Evolutionary conservation across 2,888 invertebrate species (phyloP), one percentile per base, ranked within the genome.

Genomic region (Hylaea fasciaria): DNA sequence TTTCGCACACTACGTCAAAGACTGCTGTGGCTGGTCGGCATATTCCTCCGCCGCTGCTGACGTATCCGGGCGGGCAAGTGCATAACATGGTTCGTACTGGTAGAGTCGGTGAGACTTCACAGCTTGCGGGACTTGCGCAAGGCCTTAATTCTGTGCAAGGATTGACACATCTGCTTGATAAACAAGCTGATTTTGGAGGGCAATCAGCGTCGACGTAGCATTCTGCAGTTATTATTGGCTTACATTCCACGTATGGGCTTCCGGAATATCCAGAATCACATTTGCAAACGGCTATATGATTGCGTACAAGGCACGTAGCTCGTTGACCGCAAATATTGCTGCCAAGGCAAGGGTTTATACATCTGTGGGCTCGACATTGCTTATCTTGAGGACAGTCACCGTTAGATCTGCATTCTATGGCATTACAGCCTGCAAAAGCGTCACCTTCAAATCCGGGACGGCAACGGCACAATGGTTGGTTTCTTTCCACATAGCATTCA

Each of bases 21-120:
- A 95, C 86, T 0, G 95, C 92, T 41, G 94, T 94, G n/a, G 95
- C 95, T 1, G 96, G 95, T 62, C 95, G 94, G 78, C 97, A 97
- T 41, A 95, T 94, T 32, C 97, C 97, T 49, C 97, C 97, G 56
- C 97, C 97, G 68, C 95, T 96, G 85, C 96, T 97, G 3, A 97
- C 94, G 74, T 97, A 97, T 14, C 98, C 98, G 51, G 96, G 96
- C 28, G 97, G 97, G 75, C 98, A 98, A 2, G 97, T 94, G 80
- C 98, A 98, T 39, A 97, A 94, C 96, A 98, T 97, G 0, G 97
- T 97, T 65, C 97, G 94, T 7, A 97, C 96, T 0, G 98, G 97
- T 28, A 95, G 85, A 4, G 97, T 96, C 0, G 96, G 94, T 22
- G 96, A 94, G 0, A 97, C 97, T 84, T 95, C 94, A 78, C 98